Conservation (phyloP, 2,888 invertebrate species). For the Blomia tropicalis region DNA sequence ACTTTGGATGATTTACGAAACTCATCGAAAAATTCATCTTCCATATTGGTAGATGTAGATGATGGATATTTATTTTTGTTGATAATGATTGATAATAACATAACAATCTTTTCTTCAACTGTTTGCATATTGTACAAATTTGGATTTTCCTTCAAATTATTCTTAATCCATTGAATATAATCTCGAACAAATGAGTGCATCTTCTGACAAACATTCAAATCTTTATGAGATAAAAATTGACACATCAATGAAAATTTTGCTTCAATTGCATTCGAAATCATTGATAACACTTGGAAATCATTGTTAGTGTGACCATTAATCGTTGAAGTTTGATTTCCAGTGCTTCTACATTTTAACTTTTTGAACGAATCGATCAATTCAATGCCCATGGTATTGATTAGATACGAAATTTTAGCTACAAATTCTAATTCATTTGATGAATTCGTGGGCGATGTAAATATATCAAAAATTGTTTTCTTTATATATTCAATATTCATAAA, state of each 20-base stretch:
- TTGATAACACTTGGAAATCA: conserved; percentile 16
- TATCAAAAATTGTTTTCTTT: conserved; percentile 20
- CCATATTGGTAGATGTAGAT: conserved; percentile 34
- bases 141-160: neutral
- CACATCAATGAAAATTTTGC: conserved; percentile 39
- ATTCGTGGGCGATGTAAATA: conserved; percentile 12
- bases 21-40: conserved; percentile 43
- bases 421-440: conserved; percentile 36
- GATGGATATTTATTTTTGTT: conserved; percentile 35
- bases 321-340: neutral
- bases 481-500: conserved; percentile 35
- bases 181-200: conserved; percentile 40
- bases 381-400: conserved; percentile 41
- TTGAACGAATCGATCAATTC: conserved; percentile 20
- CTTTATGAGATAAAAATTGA: conserved; percentile 39
- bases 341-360: conserved; percentile 9
- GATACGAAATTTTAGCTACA: conserved; percentile 39
- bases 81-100: conserved; percentile 38
- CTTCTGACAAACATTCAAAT: conserved; percentile 41
- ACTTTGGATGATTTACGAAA: conserved; percentile 42
- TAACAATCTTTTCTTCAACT: conserved; percentile 32
- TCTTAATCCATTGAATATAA: conserved; percentile 35
- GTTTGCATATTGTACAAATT: neutral
- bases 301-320: neutral
- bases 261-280: conserved; percentile 33